phyloP scores from a whole-genome alignment of 2,888 invertebrate genomes.

The Ectemnius cavifrons region DNA sequence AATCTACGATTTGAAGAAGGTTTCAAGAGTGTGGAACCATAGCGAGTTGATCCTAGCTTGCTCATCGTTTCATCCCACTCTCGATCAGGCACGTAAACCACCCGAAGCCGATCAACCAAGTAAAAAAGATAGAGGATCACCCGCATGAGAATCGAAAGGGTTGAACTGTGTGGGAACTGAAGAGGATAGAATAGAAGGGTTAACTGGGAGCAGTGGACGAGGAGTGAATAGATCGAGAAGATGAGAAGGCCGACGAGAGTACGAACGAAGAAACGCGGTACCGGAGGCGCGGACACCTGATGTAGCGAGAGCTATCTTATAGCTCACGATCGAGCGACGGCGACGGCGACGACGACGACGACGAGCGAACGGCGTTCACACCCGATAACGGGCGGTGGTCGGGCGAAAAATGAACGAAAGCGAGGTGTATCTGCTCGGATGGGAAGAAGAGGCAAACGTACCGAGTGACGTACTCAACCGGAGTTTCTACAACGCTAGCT shows the following conservation, averaged over 20 bases:
- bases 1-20: too few relatives aligned
- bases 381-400: constrained; percentile 10
- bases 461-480: constrained; percentile 58
- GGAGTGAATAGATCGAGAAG: constrained; percentile 30
- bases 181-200: too few relatives aligned
- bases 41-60: too few relatives aligned
- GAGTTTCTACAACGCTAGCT: constrained; percentile 66
- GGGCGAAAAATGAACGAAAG: constrained; percentile 72
- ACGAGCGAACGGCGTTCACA: constrained; percentile 20
- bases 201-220: background rate
- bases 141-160: too few relatives aligned
- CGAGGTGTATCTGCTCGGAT: constrained; percentile 70
- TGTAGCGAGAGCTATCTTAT: constrained; percentile 33
- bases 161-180: too few relatives aligned
- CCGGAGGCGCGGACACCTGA: constrained; percentile 54
- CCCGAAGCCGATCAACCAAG: too few relatives aligned
- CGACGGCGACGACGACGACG: background rate
- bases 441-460: constrained; percentile 68
- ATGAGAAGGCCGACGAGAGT: constrained; percentile 60
- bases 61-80: too few relatives aligned
- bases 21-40: too few relatives aligned
- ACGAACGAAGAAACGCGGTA: constrained; percentile 54
- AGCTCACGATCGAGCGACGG: constrained; percentile 21
- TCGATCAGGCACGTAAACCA: too few relatives aligned
- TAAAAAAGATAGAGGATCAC: too few relatives aligned